These are phyloP conservation scores for Sphinx pinastri DNA, from an alignment of 2,888 invertebrate species.

Conservation along the genomic window DNA sequence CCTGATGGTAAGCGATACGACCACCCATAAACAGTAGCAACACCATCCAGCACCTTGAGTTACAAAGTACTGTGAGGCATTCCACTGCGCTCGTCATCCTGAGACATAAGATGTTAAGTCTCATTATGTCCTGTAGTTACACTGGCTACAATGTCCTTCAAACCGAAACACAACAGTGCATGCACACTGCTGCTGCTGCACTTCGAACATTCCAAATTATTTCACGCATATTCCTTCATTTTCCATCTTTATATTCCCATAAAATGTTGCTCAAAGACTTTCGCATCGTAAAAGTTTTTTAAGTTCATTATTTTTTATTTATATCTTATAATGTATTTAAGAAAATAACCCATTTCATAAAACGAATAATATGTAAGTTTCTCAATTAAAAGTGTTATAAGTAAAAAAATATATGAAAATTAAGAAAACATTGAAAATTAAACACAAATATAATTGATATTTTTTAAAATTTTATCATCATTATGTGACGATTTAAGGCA, in stretches of 20 bases:
- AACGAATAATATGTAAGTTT: not conserved
- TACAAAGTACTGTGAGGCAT: too few species aligned
- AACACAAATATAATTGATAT: not conserved
- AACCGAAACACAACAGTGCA: too few species aligned
- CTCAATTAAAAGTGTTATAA: not conserved
- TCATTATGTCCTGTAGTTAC: too few species aligned
- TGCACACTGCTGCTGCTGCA: too few species aligned
- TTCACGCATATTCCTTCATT: not conserved
- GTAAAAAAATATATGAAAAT: not conserved
- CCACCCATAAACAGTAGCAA: too few species aligned
- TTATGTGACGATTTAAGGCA: not conserved
- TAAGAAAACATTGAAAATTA: not conserved
- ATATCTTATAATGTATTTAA: too few species aligned
- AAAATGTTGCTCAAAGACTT: not conserved
- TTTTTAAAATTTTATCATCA: not conserved
- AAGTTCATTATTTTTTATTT: not conserved
- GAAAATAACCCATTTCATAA: not conserved
- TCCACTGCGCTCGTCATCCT: too few species aligned
- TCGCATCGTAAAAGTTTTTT: not conserved
- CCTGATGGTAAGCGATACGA: too few species aligned
- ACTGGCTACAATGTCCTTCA: too few species aligned
- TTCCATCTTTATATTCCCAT: not conserved
- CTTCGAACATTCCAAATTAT: constrained; percentile 20
- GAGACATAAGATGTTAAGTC: too few species aligned
- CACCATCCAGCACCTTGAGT: too few species aligned